Evolutionary conservation across 1,140 invertebrate species (phyloP).

Genomic region (Phthorimaea operculella): DNA sequence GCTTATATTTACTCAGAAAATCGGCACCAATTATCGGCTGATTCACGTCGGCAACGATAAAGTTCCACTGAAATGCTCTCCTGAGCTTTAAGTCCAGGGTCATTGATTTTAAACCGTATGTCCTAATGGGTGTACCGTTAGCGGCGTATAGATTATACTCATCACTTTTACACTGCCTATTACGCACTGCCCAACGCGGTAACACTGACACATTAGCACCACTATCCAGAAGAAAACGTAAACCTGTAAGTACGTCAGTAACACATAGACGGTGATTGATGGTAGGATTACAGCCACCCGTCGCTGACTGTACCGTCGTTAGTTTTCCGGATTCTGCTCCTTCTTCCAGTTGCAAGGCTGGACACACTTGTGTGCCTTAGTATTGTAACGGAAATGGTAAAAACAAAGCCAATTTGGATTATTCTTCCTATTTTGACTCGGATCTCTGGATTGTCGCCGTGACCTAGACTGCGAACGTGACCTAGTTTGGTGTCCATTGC

Average conservation of each 20-base stretch:
- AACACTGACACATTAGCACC: conserved; percentile 6
- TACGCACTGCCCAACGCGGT: not conserved
- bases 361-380: not conserved
- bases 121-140: not conserved
- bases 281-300: not conserved
- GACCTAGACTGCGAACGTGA: not conserved
- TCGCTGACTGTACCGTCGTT: not conserved
- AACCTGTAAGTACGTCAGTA: not conserved
- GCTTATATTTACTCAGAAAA: conserved; percentile 16
- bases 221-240: conserved; percentile 1
- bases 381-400: not conserved
- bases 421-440: not conserved
- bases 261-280: conserved; percentile 1
- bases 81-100: conserved; percentile 9
- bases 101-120: not conserved
- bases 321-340: not conserved
- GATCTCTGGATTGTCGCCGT: not conserved
- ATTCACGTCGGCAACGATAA: conserved; percentile 22
- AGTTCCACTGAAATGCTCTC: conserved; percentile 18
- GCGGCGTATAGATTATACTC: not conserved
- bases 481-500: not conserved
- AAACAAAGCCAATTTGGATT: conserved; percentile 1
- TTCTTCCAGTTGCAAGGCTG: conserved; percentile 1
- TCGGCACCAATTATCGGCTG: conserved; percentile 29
- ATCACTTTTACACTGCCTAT: not conserved